Conservation (phyloP, 2,888 invertebrate genomes). For the Lobophora halterata region DNA sequence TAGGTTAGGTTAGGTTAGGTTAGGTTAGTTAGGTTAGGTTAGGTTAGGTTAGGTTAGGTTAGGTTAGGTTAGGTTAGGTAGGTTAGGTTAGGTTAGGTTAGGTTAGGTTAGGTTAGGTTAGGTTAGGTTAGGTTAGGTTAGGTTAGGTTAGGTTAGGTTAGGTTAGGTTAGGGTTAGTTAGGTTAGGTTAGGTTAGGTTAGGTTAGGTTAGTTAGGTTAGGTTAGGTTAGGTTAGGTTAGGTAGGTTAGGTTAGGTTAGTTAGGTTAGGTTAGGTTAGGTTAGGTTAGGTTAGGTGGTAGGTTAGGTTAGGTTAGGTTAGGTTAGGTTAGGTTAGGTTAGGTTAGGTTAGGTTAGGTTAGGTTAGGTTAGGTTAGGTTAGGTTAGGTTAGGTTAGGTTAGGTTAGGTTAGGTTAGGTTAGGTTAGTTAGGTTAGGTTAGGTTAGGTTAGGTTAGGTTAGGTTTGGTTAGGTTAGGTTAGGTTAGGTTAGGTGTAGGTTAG, state of each 20-base stretch:
- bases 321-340: not conserved
- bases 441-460: constrained; percentile 1
- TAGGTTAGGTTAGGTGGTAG: constrained; percentile 1
- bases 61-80: not conserved
- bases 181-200: constrained; percentile 1
- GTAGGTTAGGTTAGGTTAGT: constrained; percentile 1
- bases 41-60: not conserved
- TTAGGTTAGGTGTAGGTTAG: constrained; percentile 1
- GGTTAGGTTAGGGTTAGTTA: constrained; percentile 1
- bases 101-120: constrained; percentile 1
- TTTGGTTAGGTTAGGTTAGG: constrained; percentile 1
- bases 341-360: not conserved
- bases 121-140: constrained; percentile 1
- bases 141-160: constrained; percentile 1
- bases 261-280: not conserved
- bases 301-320: constrained; percentile 1
- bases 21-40: not conserved
- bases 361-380: constrained; percentile 1
- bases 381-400: not conserved
- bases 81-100: constrained; percentile 1
- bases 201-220: constrained; percentile 1
- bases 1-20: not conserved
- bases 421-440: constrained; percentile 1
- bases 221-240: constrained; percentile 1
- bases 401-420: not conserved